These are phyloP conservation scores for Nemopilema nomurai DNA, from an alignment of 30 jellyfish, hydroid and myxozoan species.

Conservation along the genomic window DNA sequence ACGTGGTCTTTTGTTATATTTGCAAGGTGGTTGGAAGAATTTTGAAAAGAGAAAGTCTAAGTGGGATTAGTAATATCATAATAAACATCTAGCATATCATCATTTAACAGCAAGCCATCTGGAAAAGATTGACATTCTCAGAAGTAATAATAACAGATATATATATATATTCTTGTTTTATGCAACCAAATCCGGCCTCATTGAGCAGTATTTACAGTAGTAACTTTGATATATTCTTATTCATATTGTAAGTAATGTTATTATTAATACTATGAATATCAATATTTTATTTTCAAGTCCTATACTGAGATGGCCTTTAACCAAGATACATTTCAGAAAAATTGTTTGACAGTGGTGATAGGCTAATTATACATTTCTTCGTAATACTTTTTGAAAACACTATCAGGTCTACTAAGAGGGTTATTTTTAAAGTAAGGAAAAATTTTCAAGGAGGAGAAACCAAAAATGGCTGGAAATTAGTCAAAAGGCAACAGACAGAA, in stretches of 20 bases:
- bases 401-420: neutral
- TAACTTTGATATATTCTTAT: neutral
- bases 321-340: constrained; percentile 1
- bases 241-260: constrained; percentile 5
- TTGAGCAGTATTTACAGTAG: constrained; percentile 1
- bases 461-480: constrained; percentile 41
- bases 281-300: constrained; percentile 1
- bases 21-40: constrained; percentile 25
- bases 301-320: constrained; percentile 4
- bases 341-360: constrained; percentile 3
- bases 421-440: neutral
- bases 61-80: neutral
- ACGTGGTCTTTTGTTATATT: constrained; percentile 11
- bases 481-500: constrained; percentile 37
- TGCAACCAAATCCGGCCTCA: constrained; percentile 4
- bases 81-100: constrained; percentile 2
- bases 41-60: constrained; percentile 10
- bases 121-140: constrained; percentile 13
- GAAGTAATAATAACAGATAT: constrained; percentile 1
- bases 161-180: neutral
- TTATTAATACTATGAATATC: neutral
- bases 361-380: neutral
- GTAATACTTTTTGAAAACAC: neutral
- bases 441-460: neutral
- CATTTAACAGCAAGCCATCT: constrained; percentile 20